Percentiles rank a stretch among this genome's conserved stretches.
Conservation (phyloP, 2,888 invertebrate species). For the Galerucella nymphaeae region DNA sequence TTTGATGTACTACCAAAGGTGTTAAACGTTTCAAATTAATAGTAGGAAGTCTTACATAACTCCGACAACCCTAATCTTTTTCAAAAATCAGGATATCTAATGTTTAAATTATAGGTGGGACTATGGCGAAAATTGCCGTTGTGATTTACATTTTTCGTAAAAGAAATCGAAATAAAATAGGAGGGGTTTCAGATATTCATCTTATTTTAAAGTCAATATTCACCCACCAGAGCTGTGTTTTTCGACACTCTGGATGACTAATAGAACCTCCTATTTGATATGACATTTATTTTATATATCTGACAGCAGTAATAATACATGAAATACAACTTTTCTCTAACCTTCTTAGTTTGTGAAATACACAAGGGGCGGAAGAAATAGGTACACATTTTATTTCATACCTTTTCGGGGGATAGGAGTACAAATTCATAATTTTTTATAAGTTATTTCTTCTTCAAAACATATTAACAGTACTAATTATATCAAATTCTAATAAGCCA, state of each 20-base stretch:
- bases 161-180: slow-evolving; percentile 16
- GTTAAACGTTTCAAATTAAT: slow-evolving; percentile 45
- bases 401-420: no score
- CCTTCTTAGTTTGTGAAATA: no score
- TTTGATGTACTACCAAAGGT: slow-evolving; percentile 49
- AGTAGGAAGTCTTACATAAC: slow-evolving; percentile 40
- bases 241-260: background rate
- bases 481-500: no score
- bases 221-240: background rate
- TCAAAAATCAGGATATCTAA: slow-evolving; percentile 36
- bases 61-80: slow-evolving; percentile 31
- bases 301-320: no score
- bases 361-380: no score
- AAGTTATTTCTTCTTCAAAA: no score
- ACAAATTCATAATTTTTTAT: no score
- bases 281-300: no score
- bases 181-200: slow-evolving; percentile 2
- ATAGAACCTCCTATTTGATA: no score
- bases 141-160: slow-evolving; percentile 39
- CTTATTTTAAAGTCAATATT: slow-evolving; percentile 3
- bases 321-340: no score
- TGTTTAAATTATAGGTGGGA: slow-evolving; percentile 41
- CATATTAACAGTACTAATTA: no score
- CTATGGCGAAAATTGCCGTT: slow-evolving; percentile 36
- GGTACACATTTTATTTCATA: no score